phyloP scores from a whole-genome alignment of 1,140 invertebrate genomes.

The Drosophila novamexicana region DNA sequence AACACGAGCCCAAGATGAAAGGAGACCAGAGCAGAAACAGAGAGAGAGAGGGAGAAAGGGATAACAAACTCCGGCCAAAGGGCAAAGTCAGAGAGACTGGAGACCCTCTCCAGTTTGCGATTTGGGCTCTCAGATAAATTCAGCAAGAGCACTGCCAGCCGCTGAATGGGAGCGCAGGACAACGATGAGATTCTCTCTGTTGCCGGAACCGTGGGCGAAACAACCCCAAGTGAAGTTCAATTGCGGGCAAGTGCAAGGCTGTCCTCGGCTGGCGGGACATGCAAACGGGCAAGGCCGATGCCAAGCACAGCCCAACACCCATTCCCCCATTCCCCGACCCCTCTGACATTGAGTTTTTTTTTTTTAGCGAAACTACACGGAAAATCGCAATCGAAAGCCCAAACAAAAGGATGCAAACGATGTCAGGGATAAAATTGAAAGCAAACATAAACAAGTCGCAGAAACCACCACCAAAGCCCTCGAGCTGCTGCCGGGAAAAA shows the following conservation, averaged over 20 bases:
- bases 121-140: slow-evolving; percentile 60
- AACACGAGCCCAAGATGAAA: slow-evolving; percentile 32
- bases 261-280: slow-evolving; percentile 31
- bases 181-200: background rate
- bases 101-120: slow-evolving; percentile 1
- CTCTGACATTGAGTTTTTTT: background rate
- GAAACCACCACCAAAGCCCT: slow-evolving; percentile 30
- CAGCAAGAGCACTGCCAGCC: slow-evolving; percentile 44
- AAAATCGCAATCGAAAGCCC: slow-evolving; percentile 39
- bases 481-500: background rate
- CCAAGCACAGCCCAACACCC: background rate
- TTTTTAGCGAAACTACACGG: background rate
- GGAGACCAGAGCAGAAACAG: background rate
- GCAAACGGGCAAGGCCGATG: slow-evolving; percentile 41
- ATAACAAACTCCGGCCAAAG: slow-evolving; percentile 19
- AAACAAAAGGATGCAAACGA: slow-evolving; percentile 54
- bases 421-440: slow-evolving; percentile 65
- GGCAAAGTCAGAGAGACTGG: slow-evolving; percentile 1
- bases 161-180: slow-evolving; percentile 46
- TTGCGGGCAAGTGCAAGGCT: slow-evolving; percentile 73
- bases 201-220: slow-evolving; percentile 19
- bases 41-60: slow-evolving; percentile 20
- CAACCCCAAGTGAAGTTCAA: slow-evolving; percentile 71
- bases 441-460: slow-evolving; percentile 52
- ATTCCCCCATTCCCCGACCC: background rate